Conservation (phyloP, 2,113 vertebrate species). For the Rhadina sibilatrix region DNA sequence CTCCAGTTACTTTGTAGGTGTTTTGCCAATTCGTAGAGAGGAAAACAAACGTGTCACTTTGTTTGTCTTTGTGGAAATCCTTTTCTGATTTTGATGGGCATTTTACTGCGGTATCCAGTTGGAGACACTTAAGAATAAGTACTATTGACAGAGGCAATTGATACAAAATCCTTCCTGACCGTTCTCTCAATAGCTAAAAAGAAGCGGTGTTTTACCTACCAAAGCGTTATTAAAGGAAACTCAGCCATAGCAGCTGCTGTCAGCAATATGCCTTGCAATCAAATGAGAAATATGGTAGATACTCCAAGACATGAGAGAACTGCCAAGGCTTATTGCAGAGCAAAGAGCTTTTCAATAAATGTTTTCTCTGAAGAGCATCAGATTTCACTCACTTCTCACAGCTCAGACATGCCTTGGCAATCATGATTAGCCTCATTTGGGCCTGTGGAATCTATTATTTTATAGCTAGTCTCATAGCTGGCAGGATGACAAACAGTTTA, state of each 20-base stretch:
- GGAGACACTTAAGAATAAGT: not conserved
- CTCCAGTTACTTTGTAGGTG: not conserved
- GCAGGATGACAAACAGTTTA: slow-evolving; percentile 59
- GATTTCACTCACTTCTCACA: slow-evolving; percentile 53
- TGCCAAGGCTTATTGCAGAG: slow-evolving; percentile 62
- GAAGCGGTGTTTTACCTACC: slow-evolving; percentile 19
- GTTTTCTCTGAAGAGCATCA: slow-evolving; percentile 64
- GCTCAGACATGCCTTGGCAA: slow-evolving; percentile 61
- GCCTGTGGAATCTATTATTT: slow-evolving; percentile 64
- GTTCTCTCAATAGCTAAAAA: not conserved
- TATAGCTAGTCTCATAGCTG: slow-evolving; percentile 49
- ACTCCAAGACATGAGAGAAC: slow-evolving; percentile 32
- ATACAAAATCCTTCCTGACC: not conserved
- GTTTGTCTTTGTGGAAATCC: not conserved
- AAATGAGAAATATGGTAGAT: slow-evolving; percentile 40
- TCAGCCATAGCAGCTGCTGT: not conserved
- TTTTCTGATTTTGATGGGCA: not conserved
- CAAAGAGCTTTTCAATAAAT: slow-evolving; percentile 60
- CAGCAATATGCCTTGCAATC: slow-evolving; percentile 32
- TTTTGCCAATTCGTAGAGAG: not conserved
- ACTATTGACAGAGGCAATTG: not conserved
- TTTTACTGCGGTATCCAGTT: not conserved
- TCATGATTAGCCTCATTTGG: slow-evolving; percentile 59
- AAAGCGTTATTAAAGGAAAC: not conserved
- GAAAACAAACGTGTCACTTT: not conserved